Evolutionary conservation across 2,888 invertebrate genomes (phyloP).

Genomic region (Cremastinae sp.): DNA sequence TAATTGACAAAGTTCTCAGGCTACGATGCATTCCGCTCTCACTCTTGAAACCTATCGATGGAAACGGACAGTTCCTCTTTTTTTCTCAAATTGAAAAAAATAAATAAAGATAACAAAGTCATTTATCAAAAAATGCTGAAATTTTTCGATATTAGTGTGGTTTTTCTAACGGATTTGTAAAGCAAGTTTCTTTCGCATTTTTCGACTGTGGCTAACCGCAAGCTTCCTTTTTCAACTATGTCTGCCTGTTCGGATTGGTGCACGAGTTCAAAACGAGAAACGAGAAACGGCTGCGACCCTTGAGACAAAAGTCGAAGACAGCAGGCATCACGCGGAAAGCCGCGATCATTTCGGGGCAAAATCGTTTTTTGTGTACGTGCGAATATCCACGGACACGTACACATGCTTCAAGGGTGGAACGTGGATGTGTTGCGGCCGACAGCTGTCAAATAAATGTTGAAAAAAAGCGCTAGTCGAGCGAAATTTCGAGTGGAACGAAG

Average conservation of each 20-base stretch:
- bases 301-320: conserved; percentile 65
- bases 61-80: conserved; percentile 55
- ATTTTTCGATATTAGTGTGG: no score
- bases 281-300: conserved; percentile 43
- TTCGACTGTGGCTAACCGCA: conserved; percentile 32
- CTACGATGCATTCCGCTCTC: conserved; percentile 61
- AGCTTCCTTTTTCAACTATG: conserved; percentile 25
- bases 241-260: conserved; percentile 33
- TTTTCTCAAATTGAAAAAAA: conserved; percentile 35
- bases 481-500: conserved; percentile 77
- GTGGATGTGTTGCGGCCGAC: conserved; percentile 76
- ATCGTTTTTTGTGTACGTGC: conserved; percentile 15
- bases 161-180: no score
- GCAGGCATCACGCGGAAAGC: conserved; percentile 52
- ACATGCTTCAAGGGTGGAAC: conserved; percentile 65
- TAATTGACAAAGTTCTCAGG: conserved; percentile 79
- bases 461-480: conserved; percentile 78
- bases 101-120: neutral
- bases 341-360: conserved; percentile 47
- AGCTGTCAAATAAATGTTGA: conserved; percentile 80
- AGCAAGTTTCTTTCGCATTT: neutral
- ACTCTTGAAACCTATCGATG: conserved; percentile 31
- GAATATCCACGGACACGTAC: neutral
- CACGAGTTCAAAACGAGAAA: conserved; percentile 46
- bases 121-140: no score